Base-by-base conservation (phyloP, 2,113 vertebrate species). In the Thinocorus orbignyianus region DNA sequence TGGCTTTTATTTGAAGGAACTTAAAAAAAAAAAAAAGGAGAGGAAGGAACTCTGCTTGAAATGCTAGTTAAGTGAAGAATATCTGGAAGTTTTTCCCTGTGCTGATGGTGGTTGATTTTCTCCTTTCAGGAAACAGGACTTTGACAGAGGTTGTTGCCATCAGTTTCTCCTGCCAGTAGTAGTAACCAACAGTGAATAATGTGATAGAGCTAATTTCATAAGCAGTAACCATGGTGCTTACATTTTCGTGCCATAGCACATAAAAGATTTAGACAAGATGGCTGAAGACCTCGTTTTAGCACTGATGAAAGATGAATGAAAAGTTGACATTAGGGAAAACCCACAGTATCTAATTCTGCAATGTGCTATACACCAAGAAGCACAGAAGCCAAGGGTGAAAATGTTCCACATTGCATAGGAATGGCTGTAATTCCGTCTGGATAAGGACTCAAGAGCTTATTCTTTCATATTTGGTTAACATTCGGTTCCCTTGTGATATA, bases 381-480 rank as follows among this genome's bases (percentile, higher is more conserved):
- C 0, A 0, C 39, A 9, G 39, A 83, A 68, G 6, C 9, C 64
- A 69, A 86, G 28, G 7, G 7, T 69, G 23, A 55, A 80, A 83
- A 66, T 81, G 17, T 19, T 64, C 17, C 0, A 1, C 2, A 4
- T 8, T 70, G 15, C 22, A 73, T 62, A 26, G 9, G 16, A 87
- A 57, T 20, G 6, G 17, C 10, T 78, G n/a, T 66, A 52, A 66
- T 62, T 13, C 31, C 66, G 68, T 74, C 46, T 58, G 37, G 13
- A 48, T 30, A 68, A 79, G 65, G 11, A 30, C 26, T 57, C 3
- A 4, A 54, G 35, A 65, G 4, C 8, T 55, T 81, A 42, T 46
- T 61, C 41, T 9, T 78, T 81, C 66, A 13, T 44, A 24, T 61
- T 84, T 86, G 23, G 28, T 69, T 48, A 42, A 35, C 35, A 39